Conservation (phyloP, 2,113 vertebrate genomes). For the Callospermophilus lateralis region DNA sequence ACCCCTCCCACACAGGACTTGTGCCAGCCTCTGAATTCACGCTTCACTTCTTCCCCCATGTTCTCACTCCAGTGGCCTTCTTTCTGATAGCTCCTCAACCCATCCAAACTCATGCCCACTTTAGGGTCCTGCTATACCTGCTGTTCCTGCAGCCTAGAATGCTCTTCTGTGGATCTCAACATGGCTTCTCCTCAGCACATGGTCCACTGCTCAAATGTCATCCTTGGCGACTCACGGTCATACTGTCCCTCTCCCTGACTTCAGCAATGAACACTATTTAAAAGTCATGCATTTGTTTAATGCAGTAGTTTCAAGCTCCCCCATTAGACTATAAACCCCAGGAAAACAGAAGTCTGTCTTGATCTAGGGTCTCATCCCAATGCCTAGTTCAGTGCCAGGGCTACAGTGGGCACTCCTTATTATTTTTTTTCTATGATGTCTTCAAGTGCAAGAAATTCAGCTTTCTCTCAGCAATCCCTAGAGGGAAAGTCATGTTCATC, state of each 20-base stretch:
- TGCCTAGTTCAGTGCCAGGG: neutral
- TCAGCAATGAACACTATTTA: neutral
- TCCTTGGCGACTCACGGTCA: neutral
- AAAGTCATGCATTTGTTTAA: neutral
- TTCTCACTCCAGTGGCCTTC: neutral
- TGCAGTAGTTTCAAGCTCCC: neutral
- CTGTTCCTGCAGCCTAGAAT: neutral
- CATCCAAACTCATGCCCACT: too few relatives aligned
- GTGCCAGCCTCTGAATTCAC: neutral
- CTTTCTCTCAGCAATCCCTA: neutral
- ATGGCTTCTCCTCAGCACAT: neutral
- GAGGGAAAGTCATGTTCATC: neutral
- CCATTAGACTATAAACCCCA: neutral
- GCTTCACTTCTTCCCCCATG: accelerated
- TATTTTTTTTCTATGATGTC: neutral
- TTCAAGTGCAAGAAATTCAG: neutral
- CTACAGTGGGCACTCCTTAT: neutral
- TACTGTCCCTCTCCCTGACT: neutral
- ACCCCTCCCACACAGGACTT: neutral
- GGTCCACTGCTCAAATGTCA: neutral
- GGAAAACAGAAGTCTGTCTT: neutral
- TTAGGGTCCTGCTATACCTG: neutral
- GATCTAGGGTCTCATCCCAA: neutral
- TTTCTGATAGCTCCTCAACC: neutral
- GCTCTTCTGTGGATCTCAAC: neutral